Conservation (phyloP, 2,113 vertebrate species). For the Calidris pygmaea region DNA sequence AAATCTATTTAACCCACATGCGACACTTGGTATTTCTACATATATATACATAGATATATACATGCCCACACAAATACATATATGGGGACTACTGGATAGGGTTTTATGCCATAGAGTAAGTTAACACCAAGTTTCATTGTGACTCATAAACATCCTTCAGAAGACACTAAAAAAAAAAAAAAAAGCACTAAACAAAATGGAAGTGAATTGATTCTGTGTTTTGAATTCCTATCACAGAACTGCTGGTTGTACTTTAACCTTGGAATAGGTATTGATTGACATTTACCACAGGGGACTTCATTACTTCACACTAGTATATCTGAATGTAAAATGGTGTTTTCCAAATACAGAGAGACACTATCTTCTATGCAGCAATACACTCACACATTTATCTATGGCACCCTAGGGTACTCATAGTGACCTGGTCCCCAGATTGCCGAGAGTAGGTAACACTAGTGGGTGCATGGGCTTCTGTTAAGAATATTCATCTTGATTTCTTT, state of each 20-base stretch:
- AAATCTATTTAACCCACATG: not conserved
- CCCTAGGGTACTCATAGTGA: not conserved
- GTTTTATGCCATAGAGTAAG: not conserved
- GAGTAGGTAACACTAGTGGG: not conserved
- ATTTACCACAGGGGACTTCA: slow-evolving; percentile 41
- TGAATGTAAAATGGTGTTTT: slow-evolving; percentile 23
- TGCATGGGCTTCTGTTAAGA: not conserved
- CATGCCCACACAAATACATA: not conserved
- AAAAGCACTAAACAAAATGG: not conserved
- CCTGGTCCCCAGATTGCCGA: not conserved
- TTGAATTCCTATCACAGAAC: slow-evolving; percentile 41
- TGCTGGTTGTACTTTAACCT: slow-evolving; percentile 35
- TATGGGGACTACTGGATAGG: not conserved
- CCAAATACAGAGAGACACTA: not conserved
- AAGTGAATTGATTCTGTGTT: slow-evolving; percentile 20
- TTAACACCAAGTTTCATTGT: not conserved
- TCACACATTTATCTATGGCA: not conserved
- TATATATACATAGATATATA: not conserved
- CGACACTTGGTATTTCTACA: not conserved
- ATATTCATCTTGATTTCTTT: not conserved
- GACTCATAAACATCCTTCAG: slow-evolving; percentile 10
- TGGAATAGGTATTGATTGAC: slow-evolving; percentile 57
- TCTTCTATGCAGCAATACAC: not conserved
- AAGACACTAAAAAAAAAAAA: not conserved
- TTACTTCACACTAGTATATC: slow-evolving; percentile 9